Evolutionary conservation across 1,140 invertebrate species (phyloP).

Genomic region (Drosophila sulfurigaster): DNA sequence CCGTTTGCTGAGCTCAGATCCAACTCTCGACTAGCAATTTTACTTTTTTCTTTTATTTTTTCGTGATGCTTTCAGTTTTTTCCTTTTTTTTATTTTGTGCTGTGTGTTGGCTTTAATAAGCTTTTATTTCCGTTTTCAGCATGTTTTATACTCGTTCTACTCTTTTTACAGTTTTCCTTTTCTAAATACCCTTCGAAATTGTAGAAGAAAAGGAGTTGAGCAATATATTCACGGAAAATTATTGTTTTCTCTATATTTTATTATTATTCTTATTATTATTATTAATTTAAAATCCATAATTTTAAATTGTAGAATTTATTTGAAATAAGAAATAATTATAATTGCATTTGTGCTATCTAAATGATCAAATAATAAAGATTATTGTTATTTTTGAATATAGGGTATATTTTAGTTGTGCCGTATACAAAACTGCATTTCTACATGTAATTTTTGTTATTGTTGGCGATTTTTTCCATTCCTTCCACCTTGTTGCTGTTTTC

Average conservation of each 20-base stretch:
- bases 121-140: conserved; percentile 82
- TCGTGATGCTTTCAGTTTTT: conserved; percentile 33
- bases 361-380: no score
- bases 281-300: no score
- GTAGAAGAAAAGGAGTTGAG: neutral
- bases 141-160: conserved; percentile 58
- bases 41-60: conserved; percentile 19
- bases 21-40: conserved; percentile 23
- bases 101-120: conserved; percentile 77
- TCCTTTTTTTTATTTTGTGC: neutral
- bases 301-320: no score
- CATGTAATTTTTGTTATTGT: conserved; percentile 45
- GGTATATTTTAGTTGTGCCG: neutral
- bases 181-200: neutral
- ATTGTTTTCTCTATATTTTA: no score
- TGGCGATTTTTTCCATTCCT: conserved; percentile 42
- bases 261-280: no score
- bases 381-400: neutral
- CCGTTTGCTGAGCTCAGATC: conserved; percentile 51
- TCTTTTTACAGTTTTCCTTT: neutral
- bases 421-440: neutral
- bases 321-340: no score
- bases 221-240: no score
- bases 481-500: conserved; percentile 50
- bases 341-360: no score